Conservation (phyloP, 2,888 invertebrate species). For the Drosophila nigritarsus region DNA sequence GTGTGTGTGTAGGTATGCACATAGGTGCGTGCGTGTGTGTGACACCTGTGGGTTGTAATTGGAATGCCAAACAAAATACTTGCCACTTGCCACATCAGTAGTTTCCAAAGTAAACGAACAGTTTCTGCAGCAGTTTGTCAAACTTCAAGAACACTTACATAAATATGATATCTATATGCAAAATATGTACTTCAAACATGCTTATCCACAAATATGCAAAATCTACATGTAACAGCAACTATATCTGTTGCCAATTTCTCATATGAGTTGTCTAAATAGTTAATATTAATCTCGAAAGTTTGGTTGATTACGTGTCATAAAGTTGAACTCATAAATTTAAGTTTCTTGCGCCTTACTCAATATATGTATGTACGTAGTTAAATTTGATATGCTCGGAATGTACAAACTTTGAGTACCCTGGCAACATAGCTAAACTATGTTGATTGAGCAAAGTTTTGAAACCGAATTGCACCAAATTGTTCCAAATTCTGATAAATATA, state of each 20-base stretch:
- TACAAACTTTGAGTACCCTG: background rate
- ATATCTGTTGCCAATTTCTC: background rate
- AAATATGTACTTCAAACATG: background rate
- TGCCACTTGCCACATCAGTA: background rate
- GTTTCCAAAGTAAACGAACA: background rate
- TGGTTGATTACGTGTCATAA: background rate
- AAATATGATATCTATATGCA: background rate
- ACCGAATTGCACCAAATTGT: background rate
- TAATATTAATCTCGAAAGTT: background rate
- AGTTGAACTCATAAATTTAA: background rate
- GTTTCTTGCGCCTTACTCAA: background rate
- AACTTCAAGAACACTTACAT: background rate
- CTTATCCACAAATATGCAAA: background rate
- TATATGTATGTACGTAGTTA: background rate
- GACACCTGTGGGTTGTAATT: conserved; percentile 12
- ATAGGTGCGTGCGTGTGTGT: background rate
- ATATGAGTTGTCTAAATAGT: background rate
- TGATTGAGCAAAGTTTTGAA: background rate
- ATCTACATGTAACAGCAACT: background rate
- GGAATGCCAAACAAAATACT: background rate
- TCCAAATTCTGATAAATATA: background rate
- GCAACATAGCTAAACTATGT: background rate
- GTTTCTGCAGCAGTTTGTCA: background rate
- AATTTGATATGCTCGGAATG: background rate
- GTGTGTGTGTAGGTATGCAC: background rate